Base-by-base conservation (phyloP, 2,113 vertebrate species). In the Lophura nycthemera region DNA sequence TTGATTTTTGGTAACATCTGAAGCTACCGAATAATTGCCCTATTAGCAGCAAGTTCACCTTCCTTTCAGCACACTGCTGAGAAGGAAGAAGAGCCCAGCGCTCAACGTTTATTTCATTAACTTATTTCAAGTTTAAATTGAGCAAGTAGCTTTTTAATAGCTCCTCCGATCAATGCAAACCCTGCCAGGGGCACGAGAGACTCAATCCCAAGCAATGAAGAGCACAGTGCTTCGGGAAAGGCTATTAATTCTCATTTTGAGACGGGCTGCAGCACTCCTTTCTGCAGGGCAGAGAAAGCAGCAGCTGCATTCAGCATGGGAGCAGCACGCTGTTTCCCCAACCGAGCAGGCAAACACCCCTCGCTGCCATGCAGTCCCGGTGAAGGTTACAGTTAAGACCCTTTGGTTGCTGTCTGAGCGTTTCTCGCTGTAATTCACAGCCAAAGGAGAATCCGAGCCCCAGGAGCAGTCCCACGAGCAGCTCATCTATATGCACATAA, bases 51-150 rank as follows among this genome's bases (percentile, higher is more conserved):
- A 29, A 30, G 60, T n/a, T 48, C 69, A 38, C 73, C 64, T 65
- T 52, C 0, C 11, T 21, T 40, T 36, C 57, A 21, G 83, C 8
- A 1, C 0, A 3, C 27, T 4, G 48, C 42, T 27, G 63, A 13
- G 60, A 32, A 29, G 20, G 42, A 50, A 57, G 43, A 11, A 19
- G 24, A 30, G 25, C 19, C 7, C 1, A 40, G 38, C 13, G 2
- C 65, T 43, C 65, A 2, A 14, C 61, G 15, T 13, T 27, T 8
- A 57, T 45, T 89, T 56, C 43, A 40, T 80, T 52, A 67, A 38
- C 75, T 82, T 3, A 3, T 48, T 65, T 76, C 72, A 61, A 61
- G 57, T 10, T 15, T 12, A 80, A 91, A 80, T 38, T 5, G 47
- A 86, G 38, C 30, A 47, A 67, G 83, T 67, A 24, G 43, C 48